phyloP scores from a whole-genome alignment of 2,888 invertebrate genomes.

The Smittia aterrima region DNA sequence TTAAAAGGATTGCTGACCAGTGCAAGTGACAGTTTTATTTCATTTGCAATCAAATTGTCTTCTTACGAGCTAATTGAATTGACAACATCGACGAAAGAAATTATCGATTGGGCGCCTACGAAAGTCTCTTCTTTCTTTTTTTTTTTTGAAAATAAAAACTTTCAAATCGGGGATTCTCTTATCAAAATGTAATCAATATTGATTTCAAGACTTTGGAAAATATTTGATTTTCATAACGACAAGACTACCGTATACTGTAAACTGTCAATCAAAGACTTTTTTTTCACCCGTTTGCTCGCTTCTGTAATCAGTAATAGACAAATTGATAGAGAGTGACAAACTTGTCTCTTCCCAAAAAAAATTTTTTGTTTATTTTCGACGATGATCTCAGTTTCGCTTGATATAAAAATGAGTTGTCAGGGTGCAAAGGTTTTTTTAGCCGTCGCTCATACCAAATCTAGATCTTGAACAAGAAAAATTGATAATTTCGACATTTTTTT shows the following conservation, averaged over 20 bases:
- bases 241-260: constrained; percentile 39
- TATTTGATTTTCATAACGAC: constrained; percentile 31
- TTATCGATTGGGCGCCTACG: constrained; percentile 14
- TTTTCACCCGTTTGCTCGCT: not conserved
- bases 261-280: constrained; percentile 40
- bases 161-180: constrained; percentile 5
- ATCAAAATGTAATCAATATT: constrained; percentile 40
- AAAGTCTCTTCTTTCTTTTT: not conserved
- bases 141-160: not conserved
- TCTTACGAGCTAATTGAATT: not conserved
- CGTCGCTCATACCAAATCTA: constrained; percentile 8
- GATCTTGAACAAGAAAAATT: constrained; percentile 6
- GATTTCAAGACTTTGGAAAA: not conserved
- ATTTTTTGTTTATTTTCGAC: constrained; percentile 29
- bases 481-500: constrained; percentile 11
- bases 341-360: not conserved
- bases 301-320: constrained; percentile 35
- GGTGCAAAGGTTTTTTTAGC: constrained; percentile 15
- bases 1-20: constrained; percentile 16
- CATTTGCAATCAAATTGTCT: not conserved
- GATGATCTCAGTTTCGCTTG: constrained; percentile 30
- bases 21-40: not conserved
- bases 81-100: too few relatives aligned
- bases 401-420: not conserved
- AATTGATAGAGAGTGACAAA: constrained; percentile 33